Conservation (phyloP, 2,888 invertebrate species). For the Glaucopsyche alexis region DNA sequence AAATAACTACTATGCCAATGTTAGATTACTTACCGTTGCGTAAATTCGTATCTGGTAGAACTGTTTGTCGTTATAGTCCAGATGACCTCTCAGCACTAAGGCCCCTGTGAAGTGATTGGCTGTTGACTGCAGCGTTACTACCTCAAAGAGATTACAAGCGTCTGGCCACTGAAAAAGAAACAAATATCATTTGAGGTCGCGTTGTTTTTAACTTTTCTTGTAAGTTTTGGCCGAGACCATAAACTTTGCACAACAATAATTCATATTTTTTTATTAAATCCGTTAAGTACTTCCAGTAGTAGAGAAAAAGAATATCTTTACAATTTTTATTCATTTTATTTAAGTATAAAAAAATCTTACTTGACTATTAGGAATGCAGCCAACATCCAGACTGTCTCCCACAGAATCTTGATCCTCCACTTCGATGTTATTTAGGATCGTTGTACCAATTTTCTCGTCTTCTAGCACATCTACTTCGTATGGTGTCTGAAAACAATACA, state of each 20-base stretch:
- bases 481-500: conserved; percentile 82
- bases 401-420: conserved; percentile 90
- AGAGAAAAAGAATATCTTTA: no score
- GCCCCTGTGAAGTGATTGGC: conserved; percentile 87
- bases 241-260: no score
- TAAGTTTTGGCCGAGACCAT: no score
- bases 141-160: conserved; percentile 85
- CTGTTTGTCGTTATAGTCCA: conserved; percentile 89
- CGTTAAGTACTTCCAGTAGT: no score
- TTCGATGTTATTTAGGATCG: conserved; percentile 85
- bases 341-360: conserved; percentile 43
- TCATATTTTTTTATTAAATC: no score
- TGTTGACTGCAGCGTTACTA: conserved; percentile 81
- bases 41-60: conserved; percentile 88
- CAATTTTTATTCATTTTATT: no score
- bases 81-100: conserved; percentile 83
- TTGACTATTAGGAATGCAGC: conserved; percentile 76
- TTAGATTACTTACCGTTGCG: conserved; percentile 80
- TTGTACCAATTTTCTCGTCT: conserved; percentile 85
- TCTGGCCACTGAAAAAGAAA: conserved; percentile 80
- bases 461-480: conserved; percentile 90
- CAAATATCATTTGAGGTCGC: no score
- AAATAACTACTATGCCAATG: no score
- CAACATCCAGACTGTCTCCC: conserved; percentile 89
- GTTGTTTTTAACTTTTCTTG: no score